These are phyloP conservation scores for Strix uralensis DNA, from an alignment of 2,113 vertebrate genomes.

Conservation along the genomic window DNA sequence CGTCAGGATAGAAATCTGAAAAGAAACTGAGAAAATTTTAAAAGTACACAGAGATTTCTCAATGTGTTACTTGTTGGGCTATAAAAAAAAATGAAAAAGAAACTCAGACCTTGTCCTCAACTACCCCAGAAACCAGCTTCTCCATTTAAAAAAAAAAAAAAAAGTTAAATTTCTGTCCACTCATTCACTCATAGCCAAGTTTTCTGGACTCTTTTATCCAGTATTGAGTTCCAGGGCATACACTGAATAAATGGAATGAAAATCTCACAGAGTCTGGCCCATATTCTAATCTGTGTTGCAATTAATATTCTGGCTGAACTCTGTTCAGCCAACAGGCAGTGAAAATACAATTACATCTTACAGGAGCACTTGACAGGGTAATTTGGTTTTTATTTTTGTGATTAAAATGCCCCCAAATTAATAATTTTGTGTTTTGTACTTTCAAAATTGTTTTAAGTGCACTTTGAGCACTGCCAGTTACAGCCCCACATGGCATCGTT, in stretches of 20 bases:
- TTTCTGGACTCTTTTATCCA: not conserved
- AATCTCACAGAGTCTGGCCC: not conserved
- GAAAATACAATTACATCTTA: not conserved
- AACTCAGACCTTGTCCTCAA: not conserved
- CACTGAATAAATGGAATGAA: not conserved
- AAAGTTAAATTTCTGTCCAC: not conserved
- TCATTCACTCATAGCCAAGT: not conserved
- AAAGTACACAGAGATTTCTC: not conserved
- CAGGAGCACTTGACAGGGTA: not conserved
- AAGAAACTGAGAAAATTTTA: conserved; percentile 11
- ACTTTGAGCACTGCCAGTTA: not conserved
- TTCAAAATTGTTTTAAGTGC: not conserved
- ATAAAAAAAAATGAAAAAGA: not conserved
- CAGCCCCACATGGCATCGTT: not conserved
- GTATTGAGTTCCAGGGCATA: not conserved
- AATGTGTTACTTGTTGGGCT: not conserved
- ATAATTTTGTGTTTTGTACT: not conserved
- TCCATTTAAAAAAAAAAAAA: not conserved
- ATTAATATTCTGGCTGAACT: not conserved
- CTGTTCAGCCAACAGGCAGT: not conserved
- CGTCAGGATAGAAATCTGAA: not conserved
- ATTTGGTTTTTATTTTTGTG: not conserved
- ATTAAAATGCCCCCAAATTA: not conserved
- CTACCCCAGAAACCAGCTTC: not conserved
- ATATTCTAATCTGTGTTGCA: not conserved